Conservation (phyloP, 1,140 invertebrate species). For the Drosophila kurseongensis region DNA sequence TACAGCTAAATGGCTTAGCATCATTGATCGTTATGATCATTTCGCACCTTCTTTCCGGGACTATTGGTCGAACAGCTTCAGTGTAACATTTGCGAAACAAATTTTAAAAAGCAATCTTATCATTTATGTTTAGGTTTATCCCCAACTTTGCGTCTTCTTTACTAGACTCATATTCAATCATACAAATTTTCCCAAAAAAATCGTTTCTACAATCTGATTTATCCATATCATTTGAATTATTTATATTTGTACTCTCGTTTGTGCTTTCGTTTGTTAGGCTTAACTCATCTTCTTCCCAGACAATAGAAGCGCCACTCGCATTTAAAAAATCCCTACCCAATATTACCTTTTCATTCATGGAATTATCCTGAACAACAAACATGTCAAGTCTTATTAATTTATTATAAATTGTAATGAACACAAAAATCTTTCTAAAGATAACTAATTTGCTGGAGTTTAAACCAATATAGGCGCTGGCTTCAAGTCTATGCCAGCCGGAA, state of each 20-base stretch:
- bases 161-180: neutral
- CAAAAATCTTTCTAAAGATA: neutral
- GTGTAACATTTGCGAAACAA: neutral
- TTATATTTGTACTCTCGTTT: neutral
- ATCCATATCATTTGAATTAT: neutral
- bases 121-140: neutral
- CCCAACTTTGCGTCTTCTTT: neutral
- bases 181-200: neutral
- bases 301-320: neutral
- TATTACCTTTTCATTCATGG: neutral
- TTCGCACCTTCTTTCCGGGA: neutral
- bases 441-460: neutral
- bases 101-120: neutral
- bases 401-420: neutral
- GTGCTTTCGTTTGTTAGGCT: conserved; percentile 1
- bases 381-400: conserved; percentile 1
- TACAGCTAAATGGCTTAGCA: no score
- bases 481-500: neutral
- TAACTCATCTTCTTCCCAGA: neutral
- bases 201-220: neutral
- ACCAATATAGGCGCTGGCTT: neutral
- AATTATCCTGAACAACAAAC: neutral
- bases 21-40: conserved; percentile 2
- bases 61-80: neutral
- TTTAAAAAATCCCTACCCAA: neutral